Conservation (phyloP, 2,113 vertebrate species). For the Phrynosoma blainvillii region DNA sequence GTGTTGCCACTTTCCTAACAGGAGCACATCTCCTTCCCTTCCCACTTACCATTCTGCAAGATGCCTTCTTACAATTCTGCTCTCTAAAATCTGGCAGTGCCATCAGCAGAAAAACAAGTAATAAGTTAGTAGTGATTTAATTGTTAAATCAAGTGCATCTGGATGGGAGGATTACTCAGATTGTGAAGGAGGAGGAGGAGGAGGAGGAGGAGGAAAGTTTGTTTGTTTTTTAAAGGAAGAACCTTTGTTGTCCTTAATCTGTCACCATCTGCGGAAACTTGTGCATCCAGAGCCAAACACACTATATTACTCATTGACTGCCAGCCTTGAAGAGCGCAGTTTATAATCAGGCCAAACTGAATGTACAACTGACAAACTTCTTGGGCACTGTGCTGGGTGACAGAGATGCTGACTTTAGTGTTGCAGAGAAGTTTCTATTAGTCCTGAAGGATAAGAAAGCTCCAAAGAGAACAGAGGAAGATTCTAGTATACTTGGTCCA, state of each 20-base stretch:
- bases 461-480: neutral
- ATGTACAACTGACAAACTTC: neutral
- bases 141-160: too few relatives aligned
- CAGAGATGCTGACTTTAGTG: slow-evolving; percentile 17
- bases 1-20: neutral
- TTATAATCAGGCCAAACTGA: neutral
- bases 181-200: neutral
- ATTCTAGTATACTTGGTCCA: neutral
- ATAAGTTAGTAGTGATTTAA: too few relatives aligned
- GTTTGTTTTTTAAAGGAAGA: too few relatives aligned
- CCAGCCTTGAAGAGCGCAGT: neutral
- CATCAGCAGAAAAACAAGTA: neutral
- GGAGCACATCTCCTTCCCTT: too few relatives aligned
- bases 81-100: too few relatives aligned
- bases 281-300: neutral
- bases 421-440: neutral
- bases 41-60: neutral
- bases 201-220: neutral
- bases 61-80: neutral
- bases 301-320: neutral
- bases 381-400: neutral
- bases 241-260: neutral
- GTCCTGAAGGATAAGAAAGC: neutral
- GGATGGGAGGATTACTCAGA: neutral
- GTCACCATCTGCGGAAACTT: neutral